phyloP scores from a whole-genome alignment of 1,140 invertebrate species.

The Drosophila ercepeae region DNA sequence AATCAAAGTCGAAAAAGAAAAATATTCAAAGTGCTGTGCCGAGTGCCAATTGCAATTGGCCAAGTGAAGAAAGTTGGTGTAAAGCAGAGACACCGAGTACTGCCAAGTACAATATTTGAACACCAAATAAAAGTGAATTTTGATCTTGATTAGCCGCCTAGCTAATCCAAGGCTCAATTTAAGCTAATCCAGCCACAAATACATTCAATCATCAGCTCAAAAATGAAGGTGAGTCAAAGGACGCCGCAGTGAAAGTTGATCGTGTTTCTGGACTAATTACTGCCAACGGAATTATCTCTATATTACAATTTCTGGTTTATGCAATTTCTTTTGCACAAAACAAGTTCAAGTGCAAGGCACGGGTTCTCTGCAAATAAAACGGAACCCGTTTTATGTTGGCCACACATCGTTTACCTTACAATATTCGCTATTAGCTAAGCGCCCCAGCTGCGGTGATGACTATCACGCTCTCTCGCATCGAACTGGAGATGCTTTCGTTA shows the following conservation, averaged over 20 bases:
- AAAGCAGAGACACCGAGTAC: conserved; percentile 13
- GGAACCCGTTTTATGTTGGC: conserved; percentile 62
- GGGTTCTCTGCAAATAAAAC: conserved; percentile 40
- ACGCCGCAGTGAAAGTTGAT: conserved; percentile 59
- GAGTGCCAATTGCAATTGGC: conserved; percentile 62
- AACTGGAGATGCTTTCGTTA: conserved; percentile 33
- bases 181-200: conserved; percentile 12
- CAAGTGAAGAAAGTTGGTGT: conserved; percentile 63
- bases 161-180: conserved; percentile 52
- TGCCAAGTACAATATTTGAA: no score
- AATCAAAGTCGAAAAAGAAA: conserved; percentile 12
- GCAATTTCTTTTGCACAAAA: conserved; percentile 58
- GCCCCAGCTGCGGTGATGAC: conserved; percentile 28
- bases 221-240: conserved; percentile 68
- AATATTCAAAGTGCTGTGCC: conserved; percentile 23
- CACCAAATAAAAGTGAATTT: conserved; percentile 52
- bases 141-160: conserved; percentile 55
- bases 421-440: conserved; percentile 63
- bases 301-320: conserved; percentile 46
- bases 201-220: conserved; percentile 7
- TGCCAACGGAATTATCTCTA: conserved; percentile 4
- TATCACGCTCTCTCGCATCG: conserved; percentile 5
- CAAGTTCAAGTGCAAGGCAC: conserved; percentile 76
- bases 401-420: conserved; percentile 53
- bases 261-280: conserved; percentile 54